Base-by-base conservation (phyloP, 2,888 invertebrate genomes). In the Adelphocoris suturalis region DNA sequence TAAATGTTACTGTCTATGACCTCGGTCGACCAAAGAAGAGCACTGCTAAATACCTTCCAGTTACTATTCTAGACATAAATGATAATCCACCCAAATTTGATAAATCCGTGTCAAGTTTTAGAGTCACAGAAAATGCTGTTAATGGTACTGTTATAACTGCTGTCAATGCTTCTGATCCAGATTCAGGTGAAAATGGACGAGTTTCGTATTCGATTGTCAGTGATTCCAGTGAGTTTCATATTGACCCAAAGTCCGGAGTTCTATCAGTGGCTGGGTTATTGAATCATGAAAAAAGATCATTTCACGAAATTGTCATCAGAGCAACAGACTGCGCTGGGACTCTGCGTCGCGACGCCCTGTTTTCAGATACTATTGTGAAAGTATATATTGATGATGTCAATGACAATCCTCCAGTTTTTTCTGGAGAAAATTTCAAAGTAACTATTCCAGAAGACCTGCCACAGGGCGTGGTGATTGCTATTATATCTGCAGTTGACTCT, bases 371-470 rank as follows among this genome's bases (percentile, higher is more conserved):
- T 11, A 93, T 96, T 37, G 96, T 98, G 48, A 95, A 96, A 91
- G 96, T 98, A 81, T 95, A 95, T 48, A 96, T 98, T 7, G 97
- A 97, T 92, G 99, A 99, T 93, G 96, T 98, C 88, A 98, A 98
- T 94, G 98, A 97, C 94, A 97, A 97, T 93, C 95, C 96, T 1
- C 98, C 98, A 0, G 95, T 94, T 91, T 98, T 98, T 93, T 96
- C 96, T 48, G 94, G 97, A 61, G 93, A 95, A 48, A 95, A 95
- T 91, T 97, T 97, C 92, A 93, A 93, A 11, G 97, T 97, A 75
- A 96, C 97, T 93, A 96, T 98, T 28, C 95, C 97, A 11, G 98
- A 99, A 93, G 98, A 98, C 93, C 95, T 98, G 87, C 98, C 98
- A 0, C 94, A 95, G 3, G 98, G 98, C 91, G 96, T 97, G 90